phyloP scores from a whole-genome alignment of 1,140 invertebrate species.

The Mizuhopecten yessoensis region DNA sequence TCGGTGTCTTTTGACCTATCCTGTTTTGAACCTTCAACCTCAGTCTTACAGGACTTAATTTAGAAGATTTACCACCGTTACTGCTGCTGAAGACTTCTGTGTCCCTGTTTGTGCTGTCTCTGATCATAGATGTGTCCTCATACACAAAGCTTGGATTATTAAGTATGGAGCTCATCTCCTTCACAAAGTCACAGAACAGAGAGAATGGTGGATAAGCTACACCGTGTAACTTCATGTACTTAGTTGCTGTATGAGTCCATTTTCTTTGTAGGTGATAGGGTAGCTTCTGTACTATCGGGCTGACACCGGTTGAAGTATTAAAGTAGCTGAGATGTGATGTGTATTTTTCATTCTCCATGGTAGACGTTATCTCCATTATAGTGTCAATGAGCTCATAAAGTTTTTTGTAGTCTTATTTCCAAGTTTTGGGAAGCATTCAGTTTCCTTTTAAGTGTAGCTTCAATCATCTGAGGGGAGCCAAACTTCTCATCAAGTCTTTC shows the following conservation, averaged over 20 bases:
- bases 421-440: conserved; percentile 53
- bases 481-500: too few species aligned
- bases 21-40: too few species aligned
- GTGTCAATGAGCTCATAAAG: conserved; percentile 57
- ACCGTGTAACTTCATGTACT: conserved; percentile 51
- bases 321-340: conserved; percentile 57
- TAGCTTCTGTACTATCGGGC: conserved; percentile 41
- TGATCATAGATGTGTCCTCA: too few species aligned
- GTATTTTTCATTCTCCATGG: conserved; percentile 58
- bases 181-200: too few species aligned
- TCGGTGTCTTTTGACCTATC: not conserved
- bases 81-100: too few species aligned
- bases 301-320: conserved; percentile 61
- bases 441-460: conserved; percentile 44
- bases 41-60: too few species aligned
- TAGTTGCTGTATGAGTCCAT: conserved; percentile 55
- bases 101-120: too few species aligned
- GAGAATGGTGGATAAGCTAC: conserved; percentile 59
- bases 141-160: too few species aligned
- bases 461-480: too few species aligned
- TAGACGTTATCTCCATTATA: conserved; percentile 53
- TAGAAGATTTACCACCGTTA: too few species aligned
- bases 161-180: too few species aligned
- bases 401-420: conserved; percentile 54
- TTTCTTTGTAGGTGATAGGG: conserved; percentile 58